phyloP scores from a whole-genome alignment of 2,888 invertebrate species.

The Microplitis manilae region DNA sequence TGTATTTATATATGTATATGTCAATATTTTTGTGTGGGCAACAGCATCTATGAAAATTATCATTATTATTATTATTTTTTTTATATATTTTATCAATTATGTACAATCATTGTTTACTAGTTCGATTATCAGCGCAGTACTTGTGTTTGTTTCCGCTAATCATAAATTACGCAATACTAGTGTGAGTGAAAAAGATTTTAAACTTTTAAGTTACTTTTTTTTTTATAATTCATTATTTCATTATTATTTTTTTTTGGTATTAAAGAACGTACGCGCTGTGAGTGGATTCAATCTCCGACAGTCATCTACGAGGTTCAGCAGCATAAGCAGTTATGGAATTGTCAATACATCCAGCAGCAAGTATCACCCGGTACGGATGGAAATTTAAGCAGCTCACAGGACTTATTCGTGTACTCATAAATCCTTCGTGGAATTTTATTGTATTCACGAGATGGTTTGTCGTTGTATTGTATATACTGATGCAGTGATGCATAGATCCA shows the following conservation, averaged over 20 bases:
- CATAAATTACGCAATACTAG: not conserved
- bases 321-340: constrained; percentile 88
- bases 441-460: constrained; percentile 81
- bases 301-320: constrained; percentile 81
- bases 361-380: constrained; percentile 87
- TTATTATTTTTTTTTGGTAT: constrained; percentile 23
- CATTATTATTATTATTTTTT: not conserved
- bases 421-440: constrained; percentile 92
- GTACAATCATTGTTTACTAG: constrained; percentile 18
- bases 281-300: constrained; percentile 64
- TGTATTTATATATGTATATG: constrained; percentile 9
- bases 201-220: not conserved
- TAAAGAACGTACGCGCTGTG: constrained; percentile 56
- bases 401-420: constrained; percentile 87
- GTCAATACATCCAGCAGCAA: constrained; percentile 92
- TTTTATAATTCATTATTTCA: not conserved
- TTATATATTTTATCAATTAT: constrained; percentile 27
- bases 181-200: not conserved
- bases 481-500: constrained; percentile 84
- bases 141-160: not conserved
- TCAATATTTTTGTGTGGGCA: not conserved
- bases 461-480: constrained; percentile 82
- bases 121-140: constrained; percentile 16
- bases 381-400: constrained; percentile 91
- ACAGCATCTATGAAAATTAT: constrained; percentile 17